phyloP scores from a whole-genome alignment of 1,140 invertebrate species.

The Drosophila orosa region DNA sequence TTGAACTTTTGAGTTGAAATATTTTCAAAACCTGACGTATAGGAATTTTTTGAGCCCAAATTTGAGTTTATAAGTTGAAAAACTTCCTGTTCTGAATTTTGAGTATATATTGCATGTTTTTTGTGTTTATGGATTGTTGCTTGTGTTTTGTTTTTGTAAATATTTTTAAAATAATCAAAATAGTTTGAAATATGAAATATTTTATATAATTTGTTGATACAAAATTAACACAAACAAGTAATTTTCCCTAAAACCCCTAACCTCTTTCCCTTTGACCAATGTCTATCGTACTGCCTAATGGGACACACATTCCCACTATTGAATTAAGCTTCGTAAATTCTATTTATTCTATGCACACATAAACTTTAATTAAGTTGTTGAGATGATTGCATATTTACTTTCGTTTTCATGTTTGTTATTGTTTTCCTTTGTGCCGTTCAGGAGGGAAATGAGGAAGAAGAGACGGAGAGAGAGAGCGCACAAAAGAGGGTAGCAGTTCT shows the following conservation, averaged over 20 bases:
- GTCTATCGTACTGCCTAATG: neutral
- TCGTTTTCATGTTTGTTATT: constrained; percentile 74
- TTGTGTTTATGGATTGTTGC: no score
- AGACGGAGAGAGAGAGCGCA: neutral
- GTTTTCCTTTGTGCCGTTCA: constrained; percentile 20
- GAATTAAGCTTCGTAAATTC: neutral
- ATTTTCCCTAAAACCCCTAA: neutral
- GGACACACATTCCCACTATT: constrained; percentile 15
- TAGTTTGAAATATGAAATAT: no score
- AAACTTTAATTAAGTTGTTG: constrained; percentile 36
- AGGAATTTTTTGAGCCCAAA: no score
- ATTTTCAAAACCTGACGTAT: no score
- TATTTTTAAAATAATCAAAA: no score
- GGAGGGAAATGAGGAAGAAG: neutral
- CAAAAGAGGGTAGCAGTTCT: constrained; percentile 8
- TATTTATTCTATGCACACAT: constrained; percentile 1
- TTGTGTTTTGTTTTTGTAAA: neutral
- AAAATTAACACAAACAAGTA: neutral
- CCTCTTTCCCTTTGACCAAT: neutral
- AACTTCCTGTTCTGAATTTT: no score
- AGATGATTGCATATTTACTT: constrained; percentile 72
- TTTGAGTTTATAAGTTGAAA: no score
- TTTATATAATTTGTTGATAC: no score
- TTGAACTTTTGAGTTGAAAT: no score
- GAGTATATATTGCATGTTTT: neutral